These are phyloP conservation scores for Oenanthe melanoleuca DNA, from an alignment of 2,113 vertebrate species.

Conservation along the genomic window DNA sequence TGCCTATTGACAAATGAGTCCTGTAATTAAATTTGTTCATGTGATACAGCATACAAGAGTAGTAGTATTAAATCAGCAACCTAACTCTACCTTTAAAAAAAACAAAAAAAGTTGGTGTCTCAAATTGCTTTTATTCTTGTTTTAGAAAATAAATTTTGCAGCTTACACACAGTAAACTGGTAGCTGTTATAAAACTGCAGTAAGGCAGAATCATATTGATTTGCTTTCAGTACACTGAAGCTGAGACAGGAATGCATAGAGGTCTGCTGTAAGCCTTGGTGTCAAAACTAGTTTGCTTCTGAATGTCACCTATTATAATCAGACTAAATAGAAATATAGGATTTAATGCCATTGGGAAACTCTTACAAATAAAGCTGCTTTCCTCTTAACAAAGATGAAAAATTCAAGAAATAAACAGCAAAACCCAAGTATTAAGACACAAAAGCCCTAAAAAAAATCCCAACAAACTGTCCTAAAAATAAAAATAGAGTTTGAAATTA, in stretches of 20 bases:
- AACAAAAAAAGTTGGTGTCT: neutral
- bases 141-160: neutral
- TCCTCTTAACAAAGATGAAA: neutral
- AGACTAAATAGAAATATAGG: neutral
- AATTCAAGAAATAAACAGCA: neutral
- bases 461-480: neutral
- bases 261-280: neutral
- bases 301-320: neutral
- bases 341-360: neutral
- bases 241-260: neutral
- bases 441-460: rapidly evolving
- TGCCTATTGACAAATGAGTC: neutral
- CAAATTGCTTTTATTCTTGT: neutral
- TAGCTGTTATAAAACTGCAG: neutral
- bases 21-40: neutral
- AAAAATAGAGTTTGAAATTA: neutral
- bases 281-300: neutral
- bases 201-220: neutral
- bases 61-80: neutral
- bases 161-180: neutral
- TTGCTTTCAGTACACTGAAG: neutral
- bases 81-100: neutral
- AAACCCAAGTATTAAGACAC: neutral
- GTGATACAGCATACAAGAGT: neutral
- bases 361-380: neutral